phyloP scores from a whole-genome alignment of 2,113 vertebrate species.

The Dicrurus megarhynchus region DNA sequence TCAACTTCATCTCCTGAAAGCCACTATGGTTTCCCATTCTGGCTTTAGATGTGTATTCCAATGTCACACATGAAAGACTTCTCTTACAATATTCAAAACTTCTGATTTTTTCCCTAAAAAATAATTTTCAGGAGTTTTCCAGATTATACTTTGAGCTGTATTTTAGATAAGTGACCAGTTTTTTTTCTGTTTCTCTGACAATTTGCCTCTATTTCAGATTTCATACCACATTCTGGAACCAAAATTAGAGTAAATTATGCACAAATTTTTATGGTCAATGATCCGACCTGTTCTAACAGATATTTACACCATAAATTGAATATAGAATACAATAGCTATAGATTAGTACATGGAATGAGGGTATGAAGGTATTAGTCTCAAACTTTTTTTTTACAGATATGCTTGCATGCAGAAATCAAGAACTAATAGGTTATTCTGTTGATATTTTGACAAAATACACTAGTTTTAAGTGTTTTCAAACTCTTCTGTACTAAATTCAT shows the following conservation, averaged over 20 bases:
- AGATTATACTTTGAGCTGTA: background rate
- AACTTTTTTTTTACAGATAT: background rate
- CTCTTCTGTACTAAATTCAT: background rate
- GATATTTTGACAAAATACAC: background rate
- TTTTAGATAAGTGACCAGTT: background rate
- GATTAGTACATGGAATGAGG: background rate
- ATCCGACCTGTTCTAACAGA: background rate
- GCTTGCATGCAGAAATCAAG: background rate
- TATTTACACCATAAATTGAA: background rate
- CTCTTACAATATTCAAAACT: background rate
- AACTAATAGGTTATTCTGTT: background rate
- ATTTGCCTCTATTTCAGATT: background rate
- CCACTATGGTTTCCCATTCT: background rate
- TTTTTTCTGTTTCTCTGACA: background rate
- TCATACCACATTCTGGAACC: background rate
- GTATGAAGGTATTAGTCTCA: background rate
- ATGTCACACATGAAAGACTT: background rate
- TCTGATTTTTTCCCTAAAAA: background rate
- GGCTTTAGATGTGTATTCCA: background rate
- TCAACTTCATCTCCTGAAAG: background rate
- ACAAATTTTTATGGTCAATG: background rate
- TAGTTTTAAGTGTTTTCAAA: background rate
- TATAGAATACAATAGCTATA: background rate
- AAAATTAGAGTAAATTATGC: background rate
- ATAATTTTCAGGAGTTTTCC: background rate